These are phyloP conservation scores for Prionace glauca DNA, from an alignment of 2,797 vertebrate genomes.

Conservation along the genomic window DNA sequence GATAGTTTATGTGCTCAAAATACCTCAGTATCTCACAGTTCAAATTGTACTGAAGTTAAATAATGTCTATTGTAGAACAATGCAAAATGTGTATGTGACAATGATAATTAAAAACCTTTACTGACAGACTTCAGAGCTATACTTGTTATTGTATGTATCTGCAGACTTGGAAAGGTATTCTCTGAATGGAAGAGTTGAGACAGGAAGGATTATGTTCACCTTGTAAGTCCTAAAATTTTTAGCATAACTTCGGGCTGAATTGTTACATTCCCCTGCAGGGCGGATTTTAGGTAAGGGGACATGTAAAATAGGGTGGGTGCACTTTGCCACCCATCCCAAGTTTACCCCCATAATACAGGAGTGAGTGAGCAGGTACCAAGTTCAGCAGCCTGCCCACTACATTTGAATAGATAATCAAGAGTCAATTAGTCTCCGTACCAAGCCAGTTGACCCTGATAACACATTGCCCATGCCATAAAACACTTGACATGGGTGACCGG, in stretches of 20 bases:
- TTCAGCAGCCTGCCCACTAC: too few relatives aligned
- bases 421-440: too few relatives aligned
- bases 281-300: too few relatives aligned
- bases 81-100: not conserved
- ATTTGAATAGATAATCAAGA: too few relatives aligned
- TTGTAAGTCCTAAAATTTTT: not conserved
- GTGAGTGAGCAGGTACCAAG: too few relatives aligned
- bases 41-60: not conserved
- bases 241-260: not conserved
- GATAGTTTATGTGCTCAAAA: not conserved
- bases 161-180: not conserved
- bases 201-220: not conserved
- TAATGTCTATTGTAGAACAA: not conserved
- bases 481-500: too few relatives aligned
- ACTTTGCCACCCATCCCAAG: too few relatives aligned
- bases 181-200: not conserved
- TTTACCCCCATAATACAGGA: too few relatives aligned
- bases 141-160: slow-evolving; percentile 12
- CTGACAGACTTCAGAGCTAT: not conserved
- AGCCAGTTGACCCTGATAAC: too few relatives aligned
- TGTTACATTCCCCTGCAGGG: too few relatives aligned
- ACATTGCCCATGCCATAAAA: too few relatives aligned
- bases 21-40: not conserved
- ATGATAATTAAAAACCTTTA: slow-evolving; percentile 22
- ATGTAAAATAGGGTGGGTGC: too few relatives aligned